Evolutionary conservation across 2,113 vertebrate species (phyloP), one percentile per base, ranked within the genome.

Genomic region (Polypterus senegalus): DNA sequence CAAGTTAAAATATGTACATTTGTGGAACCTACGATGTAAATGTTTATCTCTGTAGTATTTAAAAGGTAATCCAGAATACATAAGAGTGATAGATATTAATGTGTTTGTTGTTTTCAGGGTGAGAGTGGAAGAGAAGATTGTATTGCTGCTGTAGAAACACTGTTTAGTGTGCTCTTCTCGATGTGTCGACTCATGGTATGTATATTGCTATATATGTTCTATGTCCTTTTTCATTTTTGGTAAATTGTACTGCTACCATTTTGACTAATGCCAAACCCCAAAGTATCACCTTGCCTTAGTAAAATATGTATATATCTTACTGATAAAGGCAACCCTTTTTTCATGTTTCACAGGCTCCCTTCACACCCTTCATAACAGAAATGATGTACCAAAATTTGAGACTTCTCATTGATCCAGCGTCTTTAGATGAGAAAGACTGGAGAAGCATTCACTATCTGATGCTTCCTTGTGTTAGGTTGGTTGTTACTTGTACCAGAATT

Each of bases 131-230:
- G 73, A 9, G 88, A 92, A 53, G 95, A 99, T 77, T 98, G 96
- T 67, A 66, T 92, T 69, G 84, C 79, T 79, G 92, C 94, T 67
- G 80, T 99, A 78, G 93, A 99, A 83, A 97, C 94, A 58, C 83
- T 97, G 76, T 97, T 94, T 64, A 93, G 91, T 54, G 88, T 99
- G 66, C 81, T 99, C n/a, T 88, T 94, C 75, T 91, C 90, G 75
- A 92, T 99, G 86, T 99, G 96, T 84, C 89, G 90, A 71, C 86
- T 98, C 62, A 98, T 98, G 95, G 95, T 99, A 84, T 92, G 92
- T 77, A 46, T 47, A 46, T 5, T 48, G 46, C 53, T 47, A 4
- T 43, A 47, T 53, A 8, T 4, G 4, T 54, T 2, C 10, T 54
- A 54, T 6, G 3, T 47, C 55, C 44, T 47, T 9, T 7, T 7